phyloP scores from a whole-genome alignment of 1,140 invertebrate species.

The Drosophila parabipectinata region DNA sequence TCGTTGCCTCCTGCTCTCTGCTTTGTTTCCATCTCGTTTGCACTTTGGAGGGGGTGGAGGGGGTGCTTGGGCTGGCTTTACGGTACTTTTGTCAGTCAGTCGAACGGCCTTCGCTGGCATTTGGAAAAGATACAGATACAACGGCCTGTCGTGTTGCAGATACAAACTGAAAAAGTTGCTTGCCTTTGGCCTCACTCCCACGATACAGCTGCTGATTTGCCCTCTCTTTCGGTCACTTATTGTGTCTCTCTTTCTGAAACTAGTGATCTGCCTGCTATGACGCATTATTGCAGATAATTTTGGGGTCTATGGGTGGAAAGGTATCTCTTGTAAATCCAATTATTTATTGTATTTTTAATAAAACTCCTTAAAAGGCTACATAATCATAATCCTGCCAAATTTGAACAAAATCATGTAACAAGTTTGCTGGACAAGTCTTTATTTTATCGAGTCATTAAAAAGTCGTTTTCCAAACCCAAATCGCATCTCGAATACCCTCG shows the following conservation, averaged over 20 bases:
- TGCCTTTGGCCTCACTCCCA: slow-evolving; percentile 55
- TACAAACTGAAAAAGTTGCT: slow-evolving; percentile 61
- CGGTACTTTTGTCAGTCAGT: slow-evolving; percentile 70
- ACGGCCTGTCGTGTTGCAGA: slow-evolving; percentile 17
- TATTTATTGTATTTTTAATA: neutral
- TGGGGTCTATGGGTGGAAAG: neutral
- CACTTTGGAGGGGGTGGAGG: neutral
- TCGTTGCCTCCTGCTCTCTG: neutral
- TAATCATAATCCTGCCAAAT: neutral
- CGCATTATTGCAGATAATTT: slow-evolving; percentile 35
- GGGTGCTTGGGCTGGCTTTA: slow-evolving; percentile 39
- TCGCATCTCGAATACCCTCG: neutral
- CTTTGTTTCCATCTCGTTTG: slow-evolving; percentile 2
- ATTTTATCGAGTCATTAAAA: neutral
- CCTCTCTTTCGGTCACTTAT: neutral
- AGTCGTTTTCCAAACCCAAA: neutral
- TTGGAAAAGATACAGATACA: slow-evolving; percentile 42
- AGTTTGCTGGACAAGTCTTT: neutral
- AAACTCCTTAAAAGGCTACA: neutral
- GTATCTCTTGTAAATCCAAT: neutral
- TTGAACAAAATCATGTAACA: slow-evolving; percentile 6
- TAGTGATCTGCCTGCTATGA: slow-evolving; percentile 10
- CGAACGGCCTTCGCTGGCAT: slow-evolving; percentile 71
- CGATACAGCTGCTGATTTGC: slow-evolving; percentile 7
- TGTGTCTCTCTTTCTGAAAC: neutral